Percentiles rank a stretch among this genome's conserved stretches.
These are phyloP conservation scores for Sclerodermus sp. DNA, from an alignment of 2,888 invertebrate genomes.

Conservation along the genomic window DNA sequence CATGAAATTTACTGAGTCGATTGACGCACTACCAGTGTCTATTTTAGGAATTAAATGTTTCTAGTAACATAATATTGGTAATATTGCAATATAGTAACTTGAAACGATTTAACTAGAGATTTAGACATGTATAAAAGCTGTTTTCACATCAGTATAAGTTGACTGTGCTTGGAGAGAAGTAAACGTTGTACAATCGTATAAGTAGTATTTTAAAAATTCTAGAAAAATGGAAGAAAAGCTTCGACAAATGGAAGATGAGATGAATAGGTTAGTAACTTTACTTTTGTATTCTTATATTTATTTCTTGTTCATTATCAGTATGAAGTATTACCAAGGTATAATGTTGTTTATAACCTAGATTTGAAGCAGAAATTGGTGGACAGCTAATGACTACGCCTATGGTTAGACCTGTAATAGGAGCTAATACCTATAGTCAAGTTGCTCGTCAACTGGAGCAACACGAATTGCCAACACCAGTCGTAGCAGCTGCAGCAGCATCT, in stretches of 20 bases:
- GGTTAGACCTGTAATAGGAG: conserved; percentile 70
- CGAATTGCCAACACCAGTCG: conserved; percentile 55
- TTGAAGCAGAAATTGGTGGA: conserved; percentile 85
- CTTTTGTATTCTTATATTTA: not conserved
- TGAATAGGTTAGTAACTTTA: conserved; percentile 68
- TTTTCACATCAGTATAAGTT: no score
- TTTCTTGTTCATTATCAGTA: not conserved
- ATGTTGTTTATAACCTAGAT: conserved; percentile 61
- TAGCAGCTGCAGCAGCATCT: conserved; percentile 51
- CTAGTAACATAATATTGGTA: no score
- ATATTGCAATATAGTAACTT: no score
- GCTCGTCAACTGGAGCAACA: conserved; percentile 68
- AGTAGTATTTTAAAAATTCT: conserved; percentile 15
- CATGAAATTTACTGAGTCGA: no score
- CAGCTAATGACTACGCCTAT: conserved; percentile 60
- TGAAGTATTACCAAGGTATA: not conserved
- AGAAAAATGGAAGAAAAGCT: conserved; percentile 62
- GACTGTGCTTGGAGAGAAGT: no score
- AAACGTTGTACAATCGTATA: not conserved
- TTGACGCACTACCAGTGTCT: no score
- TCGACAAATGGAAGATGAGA: conserved; percentile 88
- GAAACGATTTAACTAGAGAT: no score
- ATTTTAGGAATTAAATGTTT: no score
- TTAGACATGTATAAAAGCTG: no score
- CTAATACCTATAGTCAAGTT: conserved; percentile 72